A percentile compares a stretch with the other conserved stretches of the same genome.
Evolutionary conservation across 2,797 vertebrate genomes (phyloP).

Genomic region (Tenualosa thibaudeaui): DNA sequence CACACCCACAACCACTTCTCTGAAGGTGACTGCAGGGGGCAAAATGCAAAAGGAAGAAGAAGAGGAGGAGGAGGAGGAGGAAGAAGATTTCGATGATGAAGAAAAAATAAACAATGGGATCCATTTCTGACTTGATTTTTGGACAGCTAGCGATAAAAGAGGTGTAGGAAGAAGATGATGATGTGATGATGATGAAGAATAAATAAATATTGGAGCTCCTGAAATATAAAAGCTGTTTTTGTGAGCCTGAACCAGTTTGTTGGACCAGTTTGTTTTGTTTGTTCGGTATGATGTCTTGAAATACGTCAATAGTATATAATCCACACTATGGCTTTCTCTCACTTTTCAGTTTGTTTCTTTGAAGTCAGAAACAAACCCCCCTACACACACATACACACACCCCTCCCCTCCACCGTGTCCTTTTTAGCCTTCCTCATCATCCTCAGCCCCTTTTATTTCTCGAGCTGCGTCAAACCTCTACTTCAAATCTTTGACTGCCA

Average conservation of each 20-base stretch:
- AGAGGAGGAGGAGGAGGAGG: constrained; percentile 31
- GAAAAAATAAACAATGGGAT: constrained; percentile 36
- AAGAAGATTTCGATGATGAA: neutral
- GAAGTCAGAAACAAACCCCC: neutral
- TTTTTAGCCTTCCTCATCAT: neutral
- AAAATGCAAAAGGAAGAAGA: constrained; percentile 32
- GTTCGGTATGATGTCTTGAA: neutral
- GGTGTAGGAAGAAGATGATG: too few relatives aligned
- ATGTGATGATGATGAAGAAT: too few relatives aligned
- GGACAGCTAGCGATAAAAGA: neutral
- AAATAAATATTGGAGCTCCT: too few relatives aligned
- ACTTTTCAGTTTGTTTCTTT: neutral
- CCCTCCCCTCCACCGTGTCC: neutral
- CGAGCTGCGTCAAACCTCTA: neutral
- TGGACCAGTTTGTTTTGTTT: neutral
- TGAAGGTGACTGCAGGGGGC: constrained; percentile 52
- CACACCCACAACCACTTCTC: constrained; percentile 48
- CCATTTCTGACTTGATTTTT: constrained; percentile 25
- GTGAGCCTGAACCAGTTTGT: neutral
- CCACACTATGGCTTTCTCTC: constrained; percentile 12
- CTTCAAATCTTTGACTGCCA: constrained; percentile 14
- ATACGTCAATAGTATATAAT: neutral
- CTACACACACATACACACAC: neutral
- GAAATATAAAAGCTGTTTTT: neutral
- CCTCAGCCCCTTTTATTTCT: neutral